A percentile compares a stretch with the other conserved stretches of the same genome.
Evolutionary conservation across 2,888 invertebrate species (phyloP).

Genomic region (Nephrocerus scutellatus): DNA sequence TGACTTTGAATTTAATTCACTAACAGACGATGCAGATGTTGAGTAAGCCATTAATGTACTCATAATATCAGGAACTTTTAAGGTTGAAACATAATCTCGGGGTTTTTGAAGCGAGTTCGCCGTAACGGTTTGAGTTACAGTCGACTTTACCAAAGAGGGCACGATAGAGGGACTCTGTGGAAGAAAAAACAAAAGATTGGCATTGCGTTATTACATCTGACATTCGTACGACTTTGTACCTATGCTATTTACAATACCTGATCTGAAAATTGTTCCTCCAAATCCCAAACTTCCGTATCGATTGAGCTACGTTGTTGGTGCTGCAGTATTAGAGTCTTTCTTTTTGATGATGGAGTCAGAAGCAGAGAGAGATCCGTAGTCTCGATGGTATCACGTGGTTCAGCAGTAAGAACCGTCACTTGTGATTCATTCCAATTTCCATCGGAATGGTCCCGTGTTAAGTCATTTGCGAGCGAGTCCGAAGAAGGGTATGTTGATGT

Average conservation of each 20-base stretch:
- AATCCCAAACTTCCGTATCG: constrained; percentile 75
- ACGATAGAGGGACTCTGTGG: constrained; percentile 35
- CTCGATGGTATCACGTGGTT: constrained; percentile 45
- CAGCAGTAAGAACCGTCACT: constrained; percentile 71
- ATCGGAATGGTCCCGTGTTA: constrained; percentile 74
- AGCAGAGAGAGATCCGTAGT: constrained; percentile 53
- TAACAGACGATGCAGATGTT: too few relatives aligned
- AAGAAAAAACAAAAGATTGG: background rate
- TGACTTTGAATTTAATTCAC: constrained; percentile 5
- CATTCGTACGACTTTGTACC: background rate
- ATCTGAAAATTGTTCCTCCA: constrained; percentile 58
- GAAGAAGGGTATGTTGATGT: constrained; percentile 70
- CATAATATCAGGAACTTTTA: too few relatives aligned
- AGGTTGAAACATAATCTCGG: too few relatives aligned
- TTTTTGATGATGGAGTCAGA: constrained; percentile 69
- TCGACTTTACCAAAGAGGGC: constrained; percentile 14
- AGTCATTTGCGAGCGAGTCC: constrained; percentile 74
- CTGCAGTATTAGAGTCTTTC: constrained; percentile 70
- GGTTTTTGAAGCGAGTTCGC: too few relatives aligned
- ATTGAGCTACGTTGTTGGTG: constrained; percentile 81
- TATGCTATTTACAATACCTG: constrained; percentile 48
- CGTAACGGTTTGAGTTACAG: constrained; percentile 15
- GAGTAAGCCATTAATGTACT: too few relatives aligned
- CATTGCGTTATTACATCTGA: background rate
- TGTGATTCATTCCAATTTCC: constrained; percentile 87